Evolutionary conservation across 1,140 invertebrate species (phyloP).

Genomic region (Zaprionus camerounensis): DNA sequence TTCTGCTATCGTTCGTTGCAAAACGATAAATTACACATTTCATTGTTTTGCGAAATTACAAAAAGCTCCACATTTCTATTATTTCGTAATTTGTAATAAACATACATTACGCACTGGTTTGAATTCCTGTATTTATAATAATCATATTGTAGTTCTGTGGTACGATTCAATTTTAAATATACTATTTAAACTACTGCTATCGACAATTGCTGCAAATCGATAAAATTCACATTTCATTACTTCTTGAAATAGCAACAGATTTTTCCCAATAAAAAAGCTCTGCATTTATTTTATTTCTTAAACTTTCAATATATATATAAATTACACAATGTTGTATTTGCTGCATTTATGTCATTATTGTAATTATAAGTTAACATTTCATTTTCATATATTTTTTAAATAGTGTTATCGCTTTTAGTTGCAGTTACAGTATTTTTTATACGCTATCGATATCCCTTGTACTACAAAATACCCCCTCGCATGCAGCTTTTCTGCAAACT

Average conservation of each 20-base stretch:
- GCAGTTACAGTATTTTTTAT: neutral
- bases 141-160: too few relatives aligned
- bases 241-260: neutral
- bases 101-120: neutral
- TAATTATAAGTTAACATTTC: too few relatives aligned
- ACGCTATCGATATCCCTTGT: neutral
- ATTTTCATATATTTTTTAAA: neutral
- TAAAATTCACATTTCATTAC: neutral
- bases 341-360: neutral
- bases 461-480: neutral
- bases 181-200: neutral
- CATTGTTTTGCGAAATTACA: neutral
- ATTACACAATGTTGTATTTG: neutral
- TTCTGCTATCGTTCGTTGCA: slow-evolving; percentile 9
- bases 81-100: neutral
- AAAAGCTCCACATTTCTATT: neutral
- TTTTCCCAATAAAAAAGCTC: neutral
- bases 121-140: neutral
- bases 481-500: neutral
- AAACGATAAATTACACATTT: neutral
- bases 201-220: neutral
- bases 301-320: neutral
- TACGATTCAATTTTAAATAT: neutral
- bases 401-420: neutral
- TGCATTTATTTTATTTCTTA: neutral